phyloP scores from a whole-genome alignment of 1,140 invertebrate species.

The Oryzaephilus surinamensis region DNA sequence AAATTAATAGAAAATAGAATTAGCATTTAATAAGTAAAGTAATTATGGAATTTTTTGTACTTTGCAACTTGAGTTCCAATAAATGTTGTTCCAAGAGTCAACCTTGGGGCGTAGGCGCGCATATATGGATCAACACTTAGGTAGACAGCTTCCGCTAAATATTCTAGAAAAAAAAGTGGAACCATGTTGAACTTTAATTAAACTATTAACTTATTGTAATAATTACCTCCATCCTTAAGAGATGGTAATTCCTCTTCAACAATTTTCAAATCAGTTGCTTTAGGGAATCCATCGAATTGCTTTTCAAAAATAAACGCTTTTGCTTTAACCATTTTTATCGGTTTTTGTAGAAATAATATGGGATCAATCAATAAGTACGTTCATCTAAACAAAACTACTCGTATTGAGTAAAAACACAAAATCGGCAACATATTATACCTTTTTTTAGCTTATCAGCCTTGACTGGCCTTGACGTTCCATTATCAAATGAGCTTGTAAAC shows the following conservation, averaged over 20 bases:
- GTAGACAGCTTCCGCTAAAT: neutral
- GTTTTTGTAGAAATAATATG: too few relatives aligned
- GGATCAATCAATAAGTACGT: too few relatives aligned
- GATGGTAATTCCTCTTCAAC: conserved; percentile 50
- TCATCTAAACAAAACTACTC: too few relatives aligned
- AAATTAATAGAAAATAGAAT: too few relatives aligned
- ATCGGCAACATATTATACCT: too few relatives aligned
- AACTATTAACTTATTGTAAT: neutral
- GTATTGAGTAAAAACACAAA: too few relatives aligned
- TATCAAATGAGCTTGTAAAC: too few relatives aligned
- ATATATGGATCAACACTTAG: neutral
- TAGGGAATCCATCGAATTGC: conserved; percentile 52
- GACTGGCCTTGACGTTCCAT: too few relatives aligned
- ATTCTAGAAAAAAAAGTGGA: neutral
- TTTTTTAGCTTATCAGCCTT: too few relatives aligned
- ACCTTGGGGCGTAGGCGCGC: conserved; percentile 15
- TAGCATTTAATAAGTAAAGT: too few relatives aligned
- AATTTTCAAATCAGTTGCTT: conserved; percentile 48
- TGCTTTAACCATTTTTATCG: conserved; percentile 46
- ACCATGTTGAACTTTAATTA: neutral
- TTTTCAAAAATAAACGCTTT: conserved; percentile 49
- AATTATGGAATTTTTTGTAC: conserved; percentile 17
- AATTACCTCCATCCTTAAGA: conserved; percentile 47
- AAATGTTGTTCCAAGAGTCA: conserved; percentile 44
- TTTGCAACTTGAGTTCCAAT: conserved; percentile 49